Conservation (phyloP, 2,113 vertebrate genomes). For the Todiramphus saurophagus region DNA sequence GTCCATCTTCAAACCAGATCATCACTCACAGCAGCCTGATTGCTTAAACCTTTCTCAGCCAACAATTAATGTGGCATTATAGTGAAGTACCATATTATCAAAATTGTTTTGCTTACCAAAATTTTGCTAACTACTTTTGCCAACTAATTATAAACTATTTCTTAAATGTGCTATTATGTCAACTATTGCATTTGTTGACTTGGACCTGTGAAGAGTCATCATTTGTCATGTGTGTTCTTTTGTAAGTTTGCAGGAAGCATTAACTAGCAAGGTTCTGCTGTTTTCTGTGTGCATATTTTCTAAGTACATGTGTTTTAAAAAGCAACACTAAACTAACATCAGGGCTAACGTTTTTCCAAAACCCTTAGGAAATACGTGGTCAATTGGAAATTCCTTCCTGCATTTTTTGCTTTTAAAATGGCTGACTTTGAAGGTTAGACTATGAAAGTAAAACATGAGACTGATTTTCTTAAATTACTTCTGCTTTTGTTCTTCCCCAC, state of each 20-base stretch:
- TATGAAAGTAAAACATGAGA: neutral
- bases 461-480: neutral
- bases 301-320: neutral
- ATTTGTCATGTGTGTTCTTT: neutral
- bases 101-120: neutral
- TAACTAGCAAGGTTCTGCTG: conserved; percentile 52
- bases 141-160: neutral
- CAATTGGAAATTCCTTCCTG: neutral
- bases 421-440: neutral
- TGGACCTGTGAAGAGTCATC: neutral
- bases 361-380: neutral
- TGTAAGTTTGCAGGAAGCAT: neutral
- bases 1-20: neutral
- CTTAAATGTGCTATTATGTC: neutral
- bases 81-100: neutral
- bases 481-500: neutral
- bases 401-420: neutral
- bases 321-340: neutral
- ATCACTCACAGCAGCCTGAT: neutral
- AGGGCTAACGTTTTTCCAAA: neutral
- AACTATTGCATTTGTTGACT: neutral
- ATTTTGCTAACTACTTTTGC: neutral
- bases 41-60: neutral
- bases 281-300: neutral
- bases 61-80: neutral